phyloP scores from a whole-genome alignment of 1,140 invertebrate genomes.

The Lepidurus packardi region DNA sequence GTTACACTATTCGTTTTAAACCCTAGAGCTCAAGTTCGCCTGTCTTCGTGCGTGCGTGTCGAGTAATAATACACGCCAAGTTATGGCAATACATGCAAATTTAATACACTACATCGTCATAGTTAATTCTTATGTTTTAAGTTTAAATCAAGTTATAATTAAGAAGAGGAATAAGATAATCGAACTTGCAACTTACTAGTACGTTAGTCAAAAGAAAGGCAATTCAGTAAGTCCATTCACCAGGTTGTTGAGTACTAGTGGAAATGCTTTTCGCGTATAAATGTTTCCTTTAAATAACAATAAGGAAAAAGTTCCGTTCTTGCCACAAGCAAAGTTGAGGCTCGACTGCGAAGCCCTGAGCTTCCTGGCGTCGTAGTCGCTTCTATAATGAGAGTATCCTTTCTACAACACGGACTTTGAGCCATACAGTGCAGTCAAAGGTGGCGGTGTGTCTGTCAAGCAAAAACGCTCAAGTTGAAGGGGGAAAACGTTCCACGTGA shows the following conservation, averaged over 20 bases:
- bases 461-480: neutral
- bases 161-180: no score
- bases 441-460: neutral
- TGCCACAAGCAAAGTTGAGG: constrained; percentile 1
- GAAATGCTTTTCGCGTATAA: neutral
- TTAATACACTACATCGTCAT: no score
- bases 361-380: neutral
- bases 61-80: neutral
- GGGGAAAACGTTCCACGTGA: neutral
- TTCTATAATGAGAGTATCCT: neutral
- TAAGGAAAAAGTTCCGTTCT: neutral
- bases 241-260: neutral
- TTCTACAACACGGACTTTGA: neutral
- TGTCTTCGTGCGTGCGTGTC: neutral
- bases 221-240: neutral
- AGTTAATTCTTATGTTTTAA: no score
- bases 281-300: neutral
- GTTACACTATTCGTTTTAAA: neutral
- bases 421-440: neutral
- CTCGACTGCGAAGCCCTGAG: neutral
- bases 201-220: neutral
- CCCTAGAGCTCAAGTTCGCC: neutral
- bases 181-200: neutral
- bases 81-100: neutral
- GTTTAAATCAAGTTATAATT: no score